These are phyloP conservation scores for Diadumene lineata DNA, from an alignment of 92 coral and sea anemone genomes.

Conservation along the genomic window DNA sequence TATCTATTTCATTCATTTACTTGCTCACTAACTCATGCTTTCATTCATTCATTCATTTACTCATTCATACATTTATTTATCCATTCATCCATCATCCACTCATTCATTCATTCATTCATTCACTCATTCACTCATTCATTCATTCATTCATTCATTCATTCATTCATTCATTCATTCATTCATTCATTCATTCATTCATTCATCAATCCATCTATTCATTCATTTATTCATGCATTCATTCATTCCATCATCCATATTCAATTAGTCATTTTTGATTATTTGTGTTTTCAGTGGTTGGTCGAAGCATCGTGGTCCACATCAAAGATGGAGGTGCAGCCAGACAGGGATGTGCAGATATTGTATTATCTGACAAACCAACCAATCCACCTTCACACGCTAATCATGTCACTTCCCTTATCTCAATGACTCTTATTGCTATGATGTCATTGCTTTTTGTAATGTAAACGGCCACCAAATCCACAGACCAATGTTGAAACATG, in stretches of 20 bases:
- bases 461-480: background rate
- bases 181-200: background rate
- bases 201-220: background rate
- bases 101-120: background rate
- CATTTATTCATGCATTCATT: background rate
- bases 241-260: background rate
- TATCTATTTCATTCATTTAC: background rate
- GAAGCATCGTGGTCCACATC: conserved; percentile 73
- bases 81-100: background rate
- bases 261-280: no score
- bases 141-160: background rate
- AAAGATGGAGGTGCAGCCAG: conserved; percentile 61
- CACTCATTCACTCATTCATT: background rate
- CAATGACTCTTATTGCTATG: background rate
- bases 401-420: background rate
- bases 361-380: conserved; percentile 39
- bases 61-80: background rate
- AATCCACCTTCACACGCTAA: background rate
- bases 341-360: conserved; percentile 78
- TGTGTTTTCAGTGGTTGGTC: conserved; percentile 63
- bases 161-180: background rate
- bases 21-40: no score
- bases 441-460: background rate
- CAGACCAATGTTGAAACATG: no score
- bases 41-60: background rate